Evolutionary conservation across 2,888 invertebrate genomes (phyloP).

Genomic region (Coelopa pilipes): DNA sequence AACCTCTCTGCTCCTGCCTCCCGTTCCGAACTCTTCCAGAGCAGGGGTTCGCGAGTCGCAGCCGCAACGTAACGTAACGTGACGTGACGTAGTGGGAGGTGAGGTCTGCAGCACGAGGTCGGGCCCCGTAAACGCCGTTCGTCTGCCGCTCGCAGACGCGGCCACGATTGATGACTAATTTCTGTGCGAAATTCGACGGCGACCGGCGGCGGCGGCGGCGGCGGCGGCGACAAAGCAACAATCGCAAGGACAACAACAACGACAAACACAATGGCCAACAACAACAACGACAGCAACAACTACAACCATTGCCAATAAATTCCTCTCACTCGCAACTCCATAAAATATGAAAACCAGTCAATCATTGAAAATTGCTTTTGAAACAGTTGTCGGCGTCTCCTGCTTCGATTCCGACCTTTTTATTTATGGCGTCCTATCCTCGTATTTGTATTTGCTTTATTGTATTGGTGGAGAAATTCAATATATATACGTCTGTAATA

Average conservation of each 20-base stretch:
- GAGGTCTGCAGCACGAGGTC: not conserved
- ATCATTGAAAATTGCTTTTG: slow-evolving; percentile 1
- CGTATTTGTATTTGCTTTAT: too few species aligned
- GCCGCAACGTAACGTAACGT: not conserved
- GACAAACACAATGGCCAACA: not conserved
- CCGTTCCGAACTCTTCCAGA: not conserved
- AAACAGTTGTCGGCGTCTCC: not conserved
- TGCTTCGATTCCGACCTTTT: too few species aligned
- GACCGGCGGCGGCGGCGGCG: too few species aligned
- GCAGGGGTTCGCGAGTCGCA: not conserved
- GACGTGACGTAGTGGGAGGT: not conserved
- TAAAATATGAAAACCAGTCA: not conserved
- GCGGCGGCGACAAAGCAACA: not conserved
- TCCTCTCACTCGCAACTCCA: not conserved
- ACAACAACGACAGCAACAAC: not conserved
- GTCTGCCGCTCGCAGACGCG: not conserved
- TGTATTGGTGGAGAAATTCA: too few species aligned
- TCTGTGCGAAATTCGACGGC: not conserved
- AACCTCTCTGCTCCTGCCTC: not conserved
- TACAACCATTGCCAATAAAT: too few species aligned
- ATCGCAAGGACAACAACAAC: not conserved
- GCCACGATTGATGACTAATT: not conserved
- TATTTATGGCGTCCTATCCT: too few species aligned
- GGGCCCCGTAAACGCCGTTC: not conserved
- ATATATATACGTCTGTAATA: too few species aligned